Base-by-base conservation (phyloP, 53 echinoderm and acorn worm species). In the Actinopyga echinites region DNA sequence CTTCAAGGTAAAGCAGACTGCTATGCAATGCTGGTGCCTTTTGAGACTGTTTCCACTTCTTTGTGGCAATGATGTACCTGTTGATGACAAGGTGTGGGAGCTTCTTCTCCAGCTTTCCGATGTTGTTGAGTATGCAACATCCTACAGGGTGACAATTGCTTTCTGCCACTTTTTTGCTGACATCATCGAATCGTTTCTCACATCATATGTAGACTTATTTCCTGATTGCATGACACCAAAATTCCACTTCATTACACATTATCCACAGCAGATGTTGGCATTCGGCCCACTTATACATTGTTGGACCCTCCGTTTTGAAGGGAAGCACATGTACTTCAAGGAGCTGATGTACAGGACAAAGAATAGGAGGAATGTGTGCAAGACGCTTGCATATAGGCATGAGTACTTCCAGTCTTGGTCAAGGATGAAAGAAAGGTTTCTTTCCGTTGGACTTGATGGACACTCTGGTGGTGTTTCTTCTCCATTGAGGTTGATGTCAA, bases 151-250 rank as follows among this genome's bases (percentile, higher is more conserved):
- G 31, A 57, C 52, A 6, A 21, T 31, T 30, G 30, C 30, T 30
- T 29, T 79, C 6, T 79, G 57, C 29, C 28, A 79, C 21, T 79
- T 79, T 57, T 8, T 79, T 2, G 79, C 79, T 49, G 59, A 79
- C 29, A 17, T 79, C 5, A 57, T 56, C 1, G 79, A 79, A 79
- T 56, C 79, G 28, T 79, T 79, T 79, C 20, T 79, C 3, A 2
- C 20, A 12, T 56, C 52, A 4, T 79, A 9, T 23, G 4, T 21
- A 3, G 30, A 82, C 6, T 34, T 63, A 6, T 82, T 82, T 45
- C 82, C 82, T 37, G 82, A 82, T 43, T 59, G 75, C 21, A 74
- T 90, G 90, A 85, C 61, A 64, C 90, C 90, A 17, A 89, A 89
- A 61, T 66, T 79, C 23, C 85, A 85, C 30, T 89, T 56, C 53